Base-by-base conservation (phyloP, 2,113 vertebrate genomes). In the Arvicanthis niloticus region DNA sequence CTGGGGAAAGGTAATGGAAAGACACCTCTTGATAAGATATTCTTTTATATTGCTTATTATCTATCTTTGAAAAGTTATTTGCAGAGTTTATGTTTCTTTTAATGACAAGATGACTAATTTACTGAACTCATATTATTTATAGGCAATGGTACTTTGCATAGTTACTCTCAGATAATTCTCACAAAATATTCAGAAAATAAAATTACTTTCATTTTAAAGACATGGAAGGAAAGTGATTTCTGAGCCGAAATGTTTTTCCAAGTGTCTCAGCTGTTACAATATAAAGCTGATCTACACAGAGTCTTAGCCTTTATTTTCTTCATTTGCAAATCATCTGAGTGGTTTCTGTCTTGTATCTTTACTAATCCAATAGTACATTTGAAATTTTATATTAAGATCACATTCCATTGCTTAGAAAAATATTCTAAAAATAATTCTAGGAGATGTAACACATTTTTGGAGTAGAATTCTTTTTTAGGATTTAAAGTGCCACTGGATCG, bases 101-200 rank as follows among this genome's bases (percentile, higher is more conserved):
- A 65, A 75, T 31, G n/a, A 56, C 45, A 95, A 80, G 67, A 48
- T 89, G 67, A 82, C 56, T 88, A 88, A 95, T 76, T 48, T 75
- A 48, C 53, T 58, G 29, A 92, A 45, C 16, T 67, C 76, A 22
- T 58, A 51, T 21, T 92, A 80, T 82, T 81, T 82, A 45, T 56
- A 75, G 45, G 56, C 58, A 78, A 31, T 73, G 68, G 31, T 7
- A 56, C 56, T 92, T 88, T 82, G 45, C 67, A 56, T 65, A 75
- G 37, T 67, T 75, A 73, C 53, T 95, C 37, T 82, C 56, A 75
- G 37, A 68, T 91, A 77, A 29, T 88, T 9, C 31, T 88, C 76
- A 92, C 67, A 82, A 88, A 60, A 58, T 73, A 65, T 10, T 48
- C 31, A 82, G 53, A 76, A 48, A 85, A 29, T 26, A 17, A 26